Conservation (phyloP, 2,888 invertebrate species). For the Nomada fabriciana region DNA sequence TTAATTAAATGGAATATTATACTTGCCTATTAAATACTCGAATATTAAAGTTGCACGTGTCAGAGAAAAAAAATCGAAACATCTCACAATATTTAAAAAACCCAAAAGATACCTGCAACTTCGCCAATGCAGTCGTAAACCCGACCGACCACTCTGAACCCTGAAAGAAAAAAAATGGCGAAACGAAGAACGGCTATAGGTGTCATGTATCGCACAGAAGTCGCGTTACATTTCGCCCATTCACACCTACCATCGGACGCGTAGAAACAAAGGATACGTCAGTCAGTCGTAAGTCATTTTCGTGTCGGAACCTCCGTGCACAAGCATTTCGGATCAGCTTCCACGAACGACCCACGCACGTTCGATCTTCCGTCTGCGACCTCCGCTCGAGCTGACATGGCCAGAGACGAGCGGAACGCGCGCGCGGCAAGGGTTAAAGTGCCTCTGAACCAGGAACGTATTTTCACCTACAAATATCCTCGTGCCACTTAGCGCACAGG, state of each 20-base stretch:
- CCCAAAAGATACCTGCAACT: background rate
- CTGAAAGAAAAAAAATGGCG: background rate
- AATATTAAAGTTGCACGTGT: too few relatives aligned
- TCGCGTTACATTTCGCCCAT: conserved; percentile 31
- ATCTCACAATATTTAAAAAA: background rate
- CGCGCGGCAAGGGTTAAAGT: conserved; percentile 43
- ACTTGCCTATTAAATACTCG: too few relatives aligned
- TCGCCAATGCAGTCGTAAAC: background rate
- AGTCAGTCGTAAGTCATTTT: conserved; percentile 23
- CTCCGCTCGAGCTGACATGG: background rate
- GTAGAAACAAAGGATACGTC: conserved; percentile 23
- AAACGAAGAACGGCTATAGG: background rate
- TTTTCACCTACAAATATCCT: conserved; percentile 49
- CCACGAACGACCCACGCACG: conserved; percentile 44
- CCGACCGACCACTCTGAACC: too few relatives aligned
- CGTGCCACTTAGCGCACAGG: conserved; percentile 42
- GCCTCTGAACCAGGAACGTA: conserved; percentile 17
- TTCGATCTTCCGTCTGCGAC: conserved; percentile 26
- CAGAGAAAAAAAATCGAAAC: background rate
- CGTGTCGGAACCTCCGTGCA: background rate
- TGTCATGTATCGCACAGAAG: conserved; percentile 26
- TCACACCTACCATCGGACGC: conserved; percentile 32
- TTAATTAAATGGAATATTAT: too few relatives aligned
- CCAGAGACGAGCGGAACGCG: background rate
- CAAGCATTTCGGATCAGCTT: conserved; percentile 34